Evolutionary conservation across 2,113 vertebrate genomes (phyloP), one percentile per base, ranked within the genome.

Genomic region (Rutilus rutilus): DNA sequence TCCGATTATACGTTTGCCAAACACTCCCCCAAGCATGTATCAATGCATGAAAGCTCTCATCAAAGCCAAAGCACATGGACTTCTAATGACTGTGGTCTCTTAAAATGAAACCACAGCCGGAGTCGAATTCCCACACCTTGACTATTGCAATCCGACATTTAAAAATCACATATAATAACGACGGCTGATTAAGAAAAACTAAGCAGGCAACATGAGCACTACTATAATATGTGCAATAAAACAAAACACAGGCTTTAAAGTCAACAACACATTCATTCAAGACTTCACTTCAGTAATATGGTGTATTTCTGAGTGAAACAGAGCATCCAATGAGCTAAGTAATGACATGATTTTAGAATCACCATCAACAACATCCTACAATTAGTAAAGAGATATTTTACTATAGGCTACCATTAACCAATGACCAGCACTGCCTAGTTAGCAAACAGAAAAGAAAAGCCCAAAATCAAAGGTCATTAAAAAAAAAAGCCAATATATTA

Each of bases 131-230:
- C 90, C 88, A 91, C 89, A 30, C 92, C 89, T 89, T 90, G 90
- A 93, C 93, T 94, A 92, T 93, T 92, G 93, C 93, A 93, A 88
- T 90, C 88, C 14, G 19, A 82, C 90, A 85, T 93, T 92, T 92
- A 91, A 52, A 54, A 19, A 54, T 21, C 47, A 54, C n/a, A 25
- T 45, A 36, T 25, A 80, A 64, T 65, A 74, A 52, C 33, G 30
- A 25, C 2, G 2, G 33, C 17, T 54, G 17, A 54, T 54, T 21
- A 54, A 54, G 52, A 54, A 6, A 19, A 21, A 54, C 17, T 21
- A 21, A 54, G 2, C 52, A 21, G 50, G 14, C 50, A 5, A 17
- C 50, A 52, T 1, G 2, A 52, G 59, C 10, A 25, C 23, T 0
- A 19, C 17, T 52, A 19, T 54, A 54, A 54, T 54, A 54, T 21